Conservation (phyloP, 2,888 invertebrate genomes). For the Pristionchus arcanus region DNA sequence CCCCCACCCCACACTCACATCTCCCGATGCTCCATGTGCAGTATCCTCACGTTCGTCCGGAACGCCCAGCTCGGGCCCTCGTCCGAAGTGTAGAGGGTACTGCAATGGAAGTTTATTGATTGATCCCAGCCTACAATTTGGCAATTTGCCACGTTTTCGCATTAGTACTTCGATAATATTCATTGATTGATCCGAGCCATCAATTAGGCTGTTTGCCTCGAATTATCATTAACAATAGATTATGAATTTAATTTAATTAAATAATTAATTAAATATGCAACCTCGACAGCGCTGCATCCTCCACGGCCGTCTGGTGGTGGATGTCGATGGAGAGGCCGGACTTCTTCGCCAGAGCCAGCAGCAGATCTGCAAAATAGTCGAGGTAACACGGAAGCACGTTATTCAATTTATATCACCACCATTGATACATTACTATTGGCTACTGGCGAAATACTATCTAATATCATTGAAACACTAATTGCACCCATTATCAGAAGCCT, state of each 20-base stretch:
- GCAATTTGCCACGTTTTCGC: too few relatives aligned
- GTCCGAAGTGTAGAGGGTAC: slow-evolving; percentile 72
- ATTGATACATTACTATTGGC: too few relatives aligned
- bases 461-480: too few relatives aligned
- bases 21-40: slow-evolving; percentile 64
- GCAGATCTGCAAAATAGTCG: slow-evolving; percentile 63
- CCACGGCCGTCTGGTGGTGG: slow-evolving; percentile 63
- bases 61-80: slow-evolving; percentile 72
- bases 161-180: too few relatives aligned
- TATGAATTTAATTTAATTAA: too few relatives aligned
- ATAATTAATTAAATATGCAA: too few relatives aligned
- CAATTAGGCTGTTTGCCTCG: too few relatives aligned
- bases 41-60: slow-evolving; percentile 67
- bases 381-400: neutral
- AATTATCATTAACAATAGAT: too few relatives aligned
- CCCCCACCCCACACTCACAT: slow-evolving; percentile 57
- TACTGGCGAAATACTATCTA: too few relatives aligned
- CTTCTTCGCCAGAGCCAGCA: slow-evolving; percentile 60
- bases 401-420: too few relatives aligned
- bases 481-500: too few relatives aligned
- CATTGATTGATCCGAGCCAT: neutral
- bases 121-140: too few relatives aligned
- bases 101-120: slow-evolving; percentile 35
- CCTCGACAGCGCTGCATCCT: slow-evolving; percentile 67
- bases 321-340: slow-evolving; percentile 61